phyloP scores from a whole-genome alignment of 2,797 vertebrate genomes.

The Acanthornis magna region DNA sequence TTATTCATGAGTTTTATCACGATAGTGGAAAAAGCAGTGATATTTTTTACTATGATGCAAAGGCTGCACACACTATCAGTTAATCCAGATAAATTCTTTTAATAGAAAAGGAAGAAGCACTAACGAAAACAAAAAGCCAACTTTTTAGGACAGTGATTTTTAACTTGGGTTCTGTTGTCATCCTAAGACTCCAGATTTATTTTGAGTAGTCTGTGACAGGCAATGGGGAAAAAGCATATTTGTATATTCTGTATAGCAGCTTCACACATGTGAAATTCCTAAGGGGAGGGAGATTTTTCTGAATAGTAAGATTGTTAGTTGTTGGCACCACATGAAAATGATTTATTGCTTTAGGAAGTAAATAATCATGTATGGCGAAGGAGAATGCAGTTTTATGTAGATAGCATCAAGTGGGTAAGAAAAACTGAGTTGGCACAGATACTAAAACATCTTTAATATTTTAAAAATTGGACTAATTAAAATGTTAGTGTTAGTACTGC shows the following conservation, averaged over 20 bases:
- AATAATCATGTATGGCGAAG: not conserved
- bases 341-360: slow-evolving; percentile 1
- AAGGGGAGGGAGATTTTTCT: not conserved
- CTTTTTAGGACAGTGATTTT: not conserved
- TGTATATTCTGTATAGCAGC: not conserved
- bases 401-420: not conserved
- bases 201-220: not conserved
- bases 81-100: not conserved
- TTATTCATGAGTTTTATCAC: not conserved
- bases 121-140: not conserved
- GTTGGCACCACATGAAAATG: not conserved
- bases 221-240: not conserved
- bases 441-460: not conserved
- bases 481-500: not conserved
- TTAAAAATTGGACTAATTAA: not conserved
- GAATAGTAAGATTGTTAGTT: not conserved
- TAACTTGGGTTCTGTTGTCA: not conserved
- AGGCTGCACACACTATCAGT: not conserved
- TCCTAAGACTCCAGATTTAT: not conserved
- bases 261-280: not conserved
- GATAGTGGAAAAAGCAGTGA: not conserved
- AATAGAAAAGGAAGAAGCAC: not conserved
- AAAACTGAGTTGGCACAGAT: not conserved
- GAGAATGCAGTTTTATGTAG: not conserved
- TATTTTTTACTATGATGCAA: not conserved